phyloP scores from a whole-genome alignment of 2,113 vertebrate genomes.

The Cheilinus undulatus region DNA sequence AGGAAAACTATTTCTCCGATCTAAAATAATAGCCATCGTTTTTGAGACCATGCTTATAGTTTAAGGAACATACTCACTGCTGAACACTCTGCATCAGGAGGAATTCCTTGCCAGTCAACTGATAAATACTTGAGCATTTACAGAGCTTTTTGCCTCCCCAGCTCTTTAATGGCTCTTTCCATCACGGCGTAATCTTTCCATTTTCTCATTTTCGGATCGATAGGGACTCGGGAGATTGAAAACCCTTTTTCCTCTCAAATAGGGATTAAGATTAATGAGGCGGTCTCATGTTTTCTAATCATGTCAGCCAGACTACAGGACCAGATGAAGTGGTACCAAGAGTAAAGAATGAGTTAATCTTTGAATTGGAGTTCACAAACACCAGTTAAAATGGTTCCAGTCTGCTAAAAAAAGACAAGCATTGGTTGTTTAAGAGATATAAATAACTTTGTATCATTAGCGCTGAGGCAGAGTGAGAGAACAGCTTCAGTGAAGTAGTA shows the following conservation, averaged over 20 bases:
- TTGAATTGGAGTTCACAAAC: conserved; percentile 44
- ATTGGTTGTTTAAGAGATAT: conserved; percentile 36
- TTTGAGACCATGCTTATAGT: too few species aligned
- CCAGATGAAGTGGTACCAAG: conserved; percentile 51
- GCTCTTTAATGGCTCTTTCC: conserved; percentile 65
- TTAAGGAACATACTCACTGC: conserved; percentile 11
- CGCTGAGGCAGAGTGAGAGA: conserved; percentile 20
- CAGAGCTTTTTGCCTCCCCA: conserved; percentile 43
- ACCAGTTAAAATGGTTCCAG: conserved; percentile 33
- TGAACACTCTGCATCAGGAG: too few species aligned
- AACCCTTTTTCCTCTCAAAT: conserved; percentile 74
- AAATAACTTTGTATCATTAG: conserved; percentile 59
- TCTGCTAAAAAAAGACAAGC: conserved; percentile 34
- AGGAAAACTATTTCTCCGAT: too few species aligned
- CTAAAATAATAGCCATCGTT: too few species aligned
- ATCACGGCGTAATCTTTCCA: conserved; percentile 74
- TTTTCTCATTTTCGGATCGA: conserved; percentile 77
- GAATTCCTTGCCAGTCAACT: conserved; percentile 35
- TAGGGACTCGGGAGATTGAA: conserved; percentile 70
- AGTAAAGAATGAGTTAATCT: conserved; percentile 50
- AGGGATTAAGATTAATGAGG: conserved; percentile 66
- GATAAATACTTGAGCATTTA: conserved; percentile 63
- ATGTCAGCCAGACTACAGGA: conserved; percentile 59
- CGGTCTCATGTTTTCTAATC: conserved; percentile 73
- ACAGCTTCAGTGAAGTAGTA: conserved; percentile 31